These are phyloP conservation scores for Pemphigus obesinymphae DNA, from an alignment of 1,140 invertebrate species.

Conservation along the genomic window DNA sequence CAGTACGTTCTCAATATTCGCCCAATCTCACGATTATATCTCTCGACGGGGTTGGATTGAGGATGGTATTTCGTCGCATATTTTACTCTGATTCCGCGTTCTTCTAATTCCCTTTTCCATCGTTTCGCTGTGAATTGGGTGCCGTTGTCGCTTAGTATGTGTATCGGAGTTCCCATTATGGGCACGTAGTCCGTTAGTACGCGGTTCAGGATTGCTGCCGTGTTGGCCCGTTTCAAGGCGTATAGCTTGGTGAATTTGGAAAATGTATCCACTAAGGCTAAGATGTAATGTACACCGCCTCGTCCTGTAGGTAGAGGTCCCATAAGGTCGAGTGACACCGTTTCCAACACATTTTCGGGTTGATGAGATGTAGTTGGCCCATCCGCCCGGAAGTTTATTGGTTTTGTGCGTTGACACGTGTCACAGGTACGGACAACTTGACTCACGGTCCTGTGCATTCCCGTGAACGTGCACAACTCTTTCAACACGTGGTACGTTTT, in stretches of 20 bases:
- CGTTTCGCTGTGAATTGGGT: no score
- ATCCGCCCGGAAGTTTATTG: neutral
- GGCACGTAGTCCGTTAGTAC: no score
- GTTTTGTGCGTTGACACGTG: neutral
- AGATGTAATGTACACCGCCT: neutral
- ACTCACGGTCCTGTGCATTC: neutral
- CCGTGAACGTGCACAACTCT: neutral
- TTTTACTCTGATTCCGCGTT: neutral
- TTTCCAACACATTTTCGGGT: no score
- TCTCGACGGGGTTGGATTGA: neutral
- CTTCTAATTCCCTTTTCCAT: neutral
- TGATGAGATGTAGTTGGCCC: no score
- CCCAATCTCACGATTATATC: neutral
- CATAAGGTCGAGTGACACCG: no score
- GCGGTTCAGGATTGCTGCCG: neutral
- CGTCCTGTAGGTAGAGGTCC: no score
- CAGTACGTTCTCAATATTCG: neutral
- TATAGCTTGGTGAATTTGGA: neutral
- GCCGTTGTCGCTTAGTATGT: neutral
- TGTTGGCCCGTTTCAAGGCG: neutral
- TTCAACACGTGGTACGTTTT: neutral
- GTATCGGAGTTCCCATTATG: neutral
- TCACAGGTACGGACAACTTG: neutral
- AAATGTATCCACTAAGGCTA: neutral
- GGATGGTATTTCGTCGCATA: neutral